Evolutionary conservation across 1,140 invertebrate genomes (phyloP), one percentile per base, ranked within the genome.

Genomic region (Pseudachorutes palmiensis): DNA sequence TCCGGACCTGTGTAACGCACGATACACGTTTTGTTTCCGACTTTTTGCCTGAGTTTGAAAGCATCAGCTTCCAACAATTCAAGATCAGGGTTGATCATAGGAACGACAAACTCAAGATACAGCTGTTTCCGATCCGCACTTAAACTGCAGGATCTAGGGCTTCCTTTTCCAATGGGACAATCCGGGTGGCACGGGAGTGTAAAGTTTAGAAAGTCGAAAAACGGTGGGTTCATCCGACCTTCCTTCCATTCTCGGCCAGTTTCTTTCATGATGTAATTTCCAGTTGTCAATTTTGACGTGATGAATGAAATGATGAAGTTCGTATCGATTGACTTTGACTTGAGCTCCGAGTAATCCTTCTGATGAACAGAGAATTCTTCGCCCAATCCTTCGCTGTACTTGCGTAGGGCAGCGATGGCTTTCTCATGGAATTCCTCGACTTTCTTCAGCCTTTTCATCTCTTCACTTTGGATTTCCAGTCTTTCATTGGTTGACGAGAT

Each of bases 251-350:
- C 1, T 24, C 67, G 33, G 14, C 1, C 22, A 1, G 67, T 26
- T 12, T 59, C 67, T 24, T 41, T 1, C 1, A 68, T 59, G 1
- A 65, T 59, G 1, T 45, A 1, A 5, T 28, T 12, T 3, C 67
- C 67, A 26, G 60, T 60, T 30, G 65, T n/a, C 36, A 68, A 28
- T 45, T 62, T 45, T 24, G 12, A 31, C 12, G 61, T 68, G 5
- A 68, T 31, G 28, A 51, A 68, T 0, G 67, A 58, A 22, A 68
- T 65, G 9, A 49, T 45, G 30, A 45, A 68, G 49, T 61, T 64
- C 1, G 57, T 36, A 2, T 22, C 59, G 22, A 62, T 55, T 5
- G 9, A 48, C 28, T 67, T 55, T 5, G 31, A 2, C 36, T 62
- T 41, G 29, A 36, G 12, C 9, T 30, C 22, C 2, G 14, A 28